Evolutionary conservation across 92 coral and sea anemone genomes (phyloP), one percentile per base, ranked within the genome.

Genomic region (Blastomussa wellsi): DNA sequence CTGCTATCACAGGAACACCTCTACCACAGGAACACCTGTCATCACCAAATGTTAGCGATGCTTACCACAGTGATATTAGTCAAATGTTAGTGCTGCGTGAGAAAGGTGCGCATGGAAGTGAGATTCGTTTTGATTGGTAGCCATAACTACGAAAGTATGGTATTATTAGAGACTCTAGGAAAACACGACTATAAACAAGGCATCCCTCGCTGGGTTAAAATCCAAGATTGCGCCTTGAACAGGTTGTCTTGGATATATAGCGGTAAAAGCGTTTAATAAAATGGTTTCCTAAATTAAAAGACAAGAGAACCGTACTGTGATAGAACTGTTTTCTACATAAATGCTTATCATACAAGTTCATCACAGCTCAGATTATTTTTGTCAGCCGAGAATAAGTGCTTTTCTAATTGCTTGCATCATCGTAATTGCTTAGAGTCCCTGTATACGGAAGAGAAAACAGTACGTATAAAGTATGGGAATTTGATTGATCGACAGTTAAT

Each of bases 101-200:
- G 57, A 68, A 24, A 53, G 67, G 76, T 66, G 41, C 76, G 75
- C 74, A 69, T 81, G 85, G 77, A 81, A 81, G 85, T 81, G 85
- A 81, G 85, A 81, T 81, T 81, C 85, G 85, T 68, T 31, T 42
- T 31, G 65, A 12, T 36, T 48, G 67, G 39, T 71, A 39, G 42
- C 24, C 52, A 44, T 57, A 55, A 24, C 64, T 77, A 20, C 5
- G 42, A 26, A 32, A 17, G 57, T 17, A 17, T 51, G 19, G 57
- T 10, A 35, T 55, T 51, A 19, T 15, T 74, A 74, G 28, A 20
- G 80, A 77, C 80, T 36, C 80, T 9, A 77, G 24, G 47, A 55
- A 77, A 20, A 11, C 44, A 36, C 80, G 47, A 62, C 35, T 4
- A 6, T 7, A 28, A 62, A 62, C 32, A 62, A 22, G 68, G 33